These are phyloP conservation scores for Epizoanthus illoricatus DNA, from an alignment of 92 coral and sea anemone species.

Conservation along the genomic window DNA sequence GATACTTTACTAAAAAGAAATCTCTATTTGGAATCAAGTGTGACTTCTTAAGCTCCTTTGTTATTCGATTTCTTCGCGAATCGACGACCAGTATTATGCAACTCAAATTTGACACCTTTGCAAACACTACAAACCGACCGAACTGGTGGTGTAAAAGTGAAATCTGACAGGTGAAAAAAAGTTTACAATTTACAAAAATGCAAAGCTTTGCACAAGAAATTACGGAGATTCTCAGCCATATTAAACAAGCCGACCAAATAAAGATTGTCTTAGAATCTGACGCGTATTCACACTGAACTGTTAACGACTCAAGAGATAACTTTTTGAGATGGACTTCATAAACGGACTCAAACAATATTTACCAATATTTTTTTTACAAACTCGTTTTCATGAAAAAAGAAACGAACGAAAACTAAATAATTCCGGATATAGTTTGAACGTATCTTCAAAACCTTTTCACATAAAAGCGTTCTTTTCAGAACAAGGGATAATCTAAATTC, in stretches of 20 bases:
- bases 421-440: not conserved
- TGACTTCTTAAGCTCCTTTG: conserved; percentile 37
- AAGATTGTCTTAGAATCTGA: not conserved
- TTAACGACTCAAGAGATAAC: not conserved
- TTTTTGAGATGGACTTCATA: not conserved
- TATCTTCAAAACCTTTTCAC: not conserved
- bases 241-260: not conserved
- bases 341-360: not conserved
- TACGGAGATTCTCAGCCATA: not conserved
- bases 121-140: conserved; percentile 77
- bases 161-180: conserved; percentile 66
- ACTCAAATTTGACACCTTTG: conserved; percentile 69
- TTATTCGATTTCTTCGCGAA: conserved; percentile 26
- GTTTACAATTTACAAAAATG: conserved; percentile 26
- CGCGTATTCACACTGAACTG: not conserved
- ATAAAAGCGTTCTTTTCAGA: not conserved
- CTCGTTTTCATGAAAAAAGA: not conserved
- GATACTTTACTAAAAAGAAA: conserved; percentile 38
- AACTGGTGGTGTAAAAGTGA: conserved; percentile 71
- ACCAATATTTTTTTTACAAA: not conserved
- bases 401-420: not conserved
- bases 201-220: conserved; percentile 19
- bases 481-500: not conserved
- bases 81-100: conserved; percentile 28
- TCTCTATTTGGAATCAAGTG: conserved; percentile 43